Conservation (phyloP, 2,113 vertebrate species). For the Anhinga anhinga region DNA sequence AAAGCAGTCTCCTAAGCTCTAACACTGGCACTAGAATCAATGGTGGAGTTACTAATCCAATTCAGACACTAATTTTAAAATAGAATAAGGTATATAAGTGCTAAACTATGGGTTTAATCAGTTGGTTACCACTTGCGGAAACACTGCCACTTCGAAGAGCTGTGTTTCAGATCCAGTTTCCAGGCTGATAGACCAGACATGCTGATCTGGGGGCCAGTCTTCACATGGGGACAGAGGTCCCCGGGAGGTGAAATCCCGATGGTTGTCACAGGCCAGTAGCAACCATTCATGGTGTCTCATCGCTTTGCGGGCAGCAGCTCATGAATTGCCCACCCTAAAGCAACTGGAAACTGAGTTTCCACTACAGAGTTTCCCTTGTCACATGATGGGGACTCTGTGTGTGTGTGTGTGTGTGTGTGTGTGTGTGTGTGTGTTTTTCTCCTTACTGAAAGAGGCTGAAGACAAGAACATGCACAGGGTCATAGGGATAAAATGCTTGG, state of each 20-base stretch:
- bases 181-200: accelerated
- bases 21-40: background rate
- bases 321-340: background rate
- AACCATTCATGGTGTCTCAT: background rate
- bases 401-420: background rate
- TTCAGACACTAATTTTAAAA: background rate
- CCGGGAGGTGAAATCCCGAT: background rate
- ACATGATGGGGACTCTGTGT: background rate
- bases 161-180: background rate
- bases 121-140: background rate
- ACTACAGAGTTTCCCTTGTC: background rate
- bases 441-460: background rate
- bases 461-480: background rate
- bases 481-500: background rate
- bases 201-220: background rate
- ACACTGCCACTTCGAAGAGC: background rate
- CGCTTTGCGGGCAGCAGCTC: background rate
- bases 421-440: background rate
- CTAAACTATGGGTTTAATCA: background rate
- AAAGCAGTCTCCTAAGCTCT: background rate
- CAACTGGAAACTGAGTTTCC: background rate
- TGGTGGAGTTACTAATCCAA: background rate
- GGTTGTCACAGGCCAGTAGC: background rate
- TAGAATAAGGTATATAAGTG: background rate
- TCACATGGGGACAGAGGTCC: accelerated